Conservation (phyloP, 1,140 invertebrate genomes). For the Lithobius niger region DNA sequence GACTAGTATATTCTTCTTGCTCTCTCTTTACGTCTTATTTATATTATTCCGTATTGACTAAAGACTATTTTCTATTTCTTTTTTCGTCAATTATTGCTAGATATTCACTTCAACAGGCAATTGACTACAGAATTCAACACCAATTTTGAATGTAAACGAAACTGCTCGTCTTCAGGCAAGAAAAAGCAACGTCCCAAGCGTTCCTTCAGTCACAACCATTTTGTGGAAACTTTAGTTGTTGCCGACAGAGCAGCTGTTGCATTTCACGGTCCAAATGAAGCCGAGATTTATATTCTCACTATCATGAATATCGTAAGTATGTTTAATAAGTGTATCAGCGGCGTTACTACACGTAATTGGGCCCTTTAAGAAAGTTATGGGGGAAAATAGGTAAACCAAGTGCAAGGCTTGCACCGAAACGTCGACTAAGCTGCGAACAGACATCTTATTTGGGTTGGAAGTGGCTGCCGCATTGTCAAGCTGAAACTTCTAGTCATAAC, state of each 20-base stretch:
- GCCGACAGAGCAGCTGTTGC: conserved; percentile 6
- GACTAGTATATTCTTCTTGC: too few relatives aligned
- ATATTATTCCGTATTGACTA: too few relatives aligned
- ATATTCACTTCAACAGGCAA: too few relatives aligned
- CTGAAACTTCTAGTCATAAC: not conserved
- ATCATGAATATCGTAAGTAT: conserved; percentile 13
- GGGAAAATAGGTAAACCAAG: not conserved
- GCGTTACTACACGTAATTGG: not conserved
- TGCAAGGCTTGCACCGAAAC: not conserved
- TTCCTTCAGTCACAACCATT: conserved; percentile 5
- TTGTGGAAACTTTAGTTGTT: conserved; percentile 10
- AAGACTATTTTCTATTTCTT: too few relatives aligned
- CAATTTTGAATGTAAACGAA: too few relatives aligned
- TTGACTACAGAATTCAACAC: too few relatives aligned
- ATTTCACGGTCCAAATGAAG: conserved; percentile 10
- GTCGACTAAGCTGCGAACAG: not conserved
- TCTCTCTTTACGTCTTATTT: too few relatives aligned
- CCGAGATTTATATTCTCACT: conserved; percentile 8
- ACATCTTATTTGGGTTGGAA: not conserved
- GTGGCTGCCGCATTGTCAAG: not conserved
- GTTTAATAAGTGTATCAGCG: not conserved
- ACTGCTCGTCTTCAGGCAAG: too few relatives aligned
- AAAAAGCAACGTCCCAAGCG: conserved; percentile 12
- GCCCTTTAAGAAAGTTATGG: not conserved
- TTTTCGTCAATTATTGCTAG: too few relatives aligned